These are phyloP conservation scores for Anoplopoma fimbria DNA, from an alignment of 2,113 vertebrate genomes.

Conservation along the genomic window DNA sequence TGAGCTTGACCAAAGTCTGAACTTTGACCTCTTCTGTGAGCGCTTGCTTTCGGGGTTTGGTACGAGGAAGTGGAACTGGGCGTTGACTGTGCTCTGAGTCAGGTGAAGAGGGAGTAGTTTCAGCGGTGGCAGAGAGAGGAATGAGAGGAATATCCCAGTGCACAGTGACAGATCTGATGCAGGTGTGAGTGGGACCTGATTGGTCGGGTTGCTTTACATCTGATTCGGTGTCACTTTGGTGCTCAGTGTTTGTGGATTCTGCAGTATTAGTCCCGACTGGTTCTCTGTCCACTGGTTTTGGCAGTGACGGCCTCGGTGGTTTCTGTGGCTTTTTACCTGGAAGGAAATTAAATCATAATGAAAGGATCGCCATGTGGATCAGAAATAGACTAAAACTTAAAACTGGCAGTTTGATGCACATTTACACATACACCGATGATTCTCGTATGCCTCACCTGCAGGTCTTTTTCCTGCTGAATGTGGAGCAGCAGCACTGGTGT, in stretches of 20 bases:
- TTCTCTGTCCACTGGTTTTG: conserved; percentile 71
- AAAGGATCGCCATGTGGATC: not conserved
- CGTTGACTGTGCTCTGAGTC: conserved; percentile 44
- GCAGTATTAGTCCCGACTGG: conserved; percentile 12
- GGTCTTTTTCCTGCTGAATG: conserved; percentile 67
- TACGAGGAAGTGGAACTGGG: conserved; percentile 92
- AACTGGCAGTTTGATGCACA: not conserved
- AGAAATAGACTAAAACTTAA: conserved; percentile 4
- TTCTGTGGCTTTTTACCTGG: conserved; percentile 86
- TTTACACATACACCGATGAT: not conserved
- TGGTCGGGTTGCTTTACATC: conserved; percentile 73
- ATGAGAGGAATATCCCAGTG: conserved; percentile 51
- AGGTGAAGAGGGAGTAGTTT: conserved; percentile 9
- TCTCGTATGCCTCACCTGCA: conserved; percentile 66
- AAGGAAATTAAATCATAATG: not conserved
- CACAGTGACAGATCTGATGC: conserved; percentile 64
- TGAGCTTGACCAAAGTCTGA: conserved; percentile 72
- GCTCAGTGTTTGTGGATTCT: conserved; percentile 5
- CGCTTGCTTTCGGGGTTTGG: conserved; percentile 85
- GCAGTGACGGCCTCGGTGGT: conserved; percentile 84
- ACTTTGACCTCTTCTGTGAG: conserved; percentile 77
- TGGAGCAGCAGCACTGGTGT: conserved; percentile 77
- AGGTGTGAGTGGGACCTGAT: conserved; percentile 58
- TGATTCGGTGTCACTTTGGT: conserved; percentile 30
- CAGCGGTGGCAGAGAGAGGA: conserved; percentile 19